A percentile compares a stretch with the other conserved stretches of the same genome.
Evolutionary conservation across 1,140 invertebrate species (phyloP).

Genomic region (Leguminivora glycinivorella): DNA sequence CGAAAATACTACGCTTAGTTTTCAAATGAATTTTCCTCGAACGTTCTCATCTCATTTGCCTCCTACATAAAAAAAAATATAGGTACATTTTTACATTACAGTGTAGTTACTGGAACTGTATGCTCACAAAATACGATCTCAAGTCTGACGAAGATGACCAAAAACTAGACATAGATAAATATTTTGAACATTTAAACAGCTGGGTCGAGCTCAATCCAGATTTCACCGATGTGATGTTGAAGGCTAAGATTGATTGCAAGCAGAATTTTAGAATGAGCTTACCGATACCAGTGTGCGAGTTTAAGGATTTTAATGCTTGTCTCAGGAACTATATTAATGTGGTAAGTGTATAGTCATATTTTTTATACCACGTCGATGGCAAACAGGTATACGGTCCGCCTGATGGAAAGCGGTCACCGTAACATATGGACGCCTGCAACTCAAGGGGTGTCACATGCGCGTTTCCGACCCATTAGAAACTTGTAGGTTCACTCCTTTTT

Average conservation of each 20-base stretch:
- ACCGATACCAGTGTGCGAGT: conserved; percentile 46
- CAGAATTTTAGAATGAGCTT: conserved; percentile 34
- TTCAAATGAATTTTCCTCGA: too few relatives aligned
- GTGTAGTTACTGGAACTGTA: conserved; percentile 53
- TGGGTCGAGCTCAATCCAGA: conserved; percentile 51
- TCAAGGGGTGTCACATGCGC: too few relatives aligned
- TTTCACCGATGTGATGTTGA: conserved; percentile 44
- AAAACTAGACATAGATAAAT: conserved; percentile 45
- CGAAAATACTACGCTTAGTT: too few relatives aligned
- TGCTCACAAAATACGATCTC: conserved; percentile 50
- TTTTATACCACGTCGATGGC: too few relatives aligned
- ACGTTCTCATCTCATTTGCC: background rate
- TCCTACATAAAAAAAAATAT: background rate
- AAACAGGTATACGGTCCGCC: too few relatives aligned
- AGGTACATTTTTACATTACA: conserved; percentile 38
- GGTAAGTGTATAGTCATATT: conserved; percentile 50
- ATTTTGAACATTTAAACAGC: conserved; percentile 47
- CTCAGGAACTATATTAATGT: conserved; percentile 48
- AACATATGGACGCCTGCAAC: too few relatives aligned
- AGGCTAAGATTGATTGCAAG: conserved; percentile 50
- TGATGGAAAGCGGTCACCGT: too few relatives aligned
- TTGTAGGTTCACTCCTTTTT: too few relatives aligned
- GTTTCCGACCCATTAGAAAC: too few relatives aligned
- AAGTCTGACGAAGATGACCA: conserved; percentile 33
- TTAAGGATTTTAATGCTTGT: conserved; percentile 45